These are phyloP conservation scores for Pygoscelis adeliae DNA, from an alignment of 2,113 vertebrate genomes.

Conservation along the genomic window DNA sequence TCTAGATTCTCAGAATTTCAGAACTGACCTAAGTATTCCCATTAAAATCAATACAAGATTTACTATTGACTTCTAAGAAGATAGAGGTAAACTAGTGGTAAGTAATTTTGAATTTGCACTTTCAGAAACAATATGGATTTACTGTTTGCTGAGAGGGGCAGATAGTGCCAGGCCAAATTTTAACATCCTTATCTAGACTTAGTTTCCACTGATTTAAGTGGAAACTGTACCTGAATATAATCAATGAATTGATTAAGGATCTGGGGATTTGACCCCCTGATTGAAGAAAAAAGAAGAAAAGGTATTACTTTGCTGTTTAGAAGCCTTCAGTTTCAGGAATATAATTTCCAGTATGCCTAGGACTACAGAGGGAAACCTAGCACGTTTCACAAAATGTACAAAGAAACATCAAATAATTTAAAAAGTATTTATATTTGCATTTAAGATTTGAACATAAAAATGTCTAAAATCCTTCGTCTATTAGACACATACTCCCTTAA, in stretches of 20 bases:
- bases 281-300: neutral
- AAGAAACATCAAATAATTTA: neutral
- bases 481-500: neutral
- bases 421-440: neutral
- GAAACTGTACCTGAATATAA: neutral
- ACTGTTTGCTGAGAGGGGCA: neutral
- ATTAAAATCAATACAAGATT: neutral
- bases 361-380: neutral
- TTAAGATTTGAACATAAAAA: neutral
- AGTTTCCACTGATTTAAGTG: neutral
- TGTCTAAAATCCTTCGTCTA: neutral
- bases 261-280: neutral
- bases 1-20: neutral
- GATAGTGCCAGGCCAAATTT: neutral
- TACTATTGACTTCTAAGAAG: neutral
- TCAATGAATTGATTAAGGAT: neutral
- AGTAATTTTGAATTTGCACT: neutral
- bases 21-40: neutral
- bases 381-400: neutral
- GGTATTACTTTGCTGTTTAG: neutral
- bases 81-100: neutral
- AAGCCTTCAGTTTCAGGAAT: neutral
- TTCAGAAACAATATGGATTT: neutral
- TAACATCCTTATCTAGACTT: neutral
- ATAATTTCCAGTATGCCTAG: neutral